Evolutionary conservation across 2,888 invertebrate genomes (phyloP).

Genomic region (Acanthopleura granulata): DNA sequence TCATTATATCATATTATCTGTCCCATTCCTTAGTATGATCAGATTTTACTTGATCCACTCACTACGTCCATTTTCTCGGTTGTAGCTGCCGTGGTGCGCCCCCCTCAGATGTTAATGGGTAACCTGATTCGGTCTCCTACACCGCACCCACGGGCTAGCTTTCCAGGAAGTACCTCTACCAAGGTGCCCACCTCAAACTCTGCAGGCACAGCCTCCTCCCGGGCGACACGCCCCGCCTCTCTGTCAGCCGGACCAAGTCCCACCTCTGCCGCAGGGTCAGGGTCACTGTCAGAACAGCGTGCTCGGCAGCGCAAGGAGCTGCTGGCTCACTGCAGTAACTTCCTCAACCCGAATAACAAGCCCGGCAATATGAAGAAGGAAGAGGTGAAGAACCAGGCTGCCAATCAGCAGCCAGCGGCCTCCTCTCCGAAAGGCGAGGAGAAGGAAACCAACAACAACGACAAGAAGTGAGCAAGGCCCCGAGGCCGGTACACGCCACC

Average conservation of each 20-base stretch:
- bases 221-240: slow-evolving; percentile 21
- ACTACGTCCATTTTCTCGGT: background rate
- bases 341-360: slow-evolving; percentile 58
- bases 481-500: too few relatives aligned
- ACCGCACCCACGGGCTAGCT: slow-evolving; percentile 34
- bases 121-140: slow-evolving; percentile 37
- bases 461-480: background rate
- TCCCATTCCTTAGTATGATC: too few relatives aligned
- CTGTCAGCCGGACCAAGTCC: slow-evolving; percentile 19
- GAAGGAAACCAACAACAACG: slow-evolving; percentile 17
- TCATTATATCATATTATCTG: too few relatives aligned
- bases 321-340: slow-evolving; percentile 61
- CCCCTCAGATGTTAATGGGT: slow-evolving; percentile 56
- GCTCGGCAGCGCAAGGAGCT: slow-evolving; percentile 61
- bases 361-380: slow-evolving; percentile 29
- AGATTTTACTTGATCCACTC: too few relatives aligned
- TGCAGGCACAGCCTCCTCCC: slow-evolving; percentile 22
- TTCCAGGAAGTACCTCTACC: slow-evolving; percentile 21
- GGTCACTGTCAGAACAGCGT: slow-evolving; percentile 41
- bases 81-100: slow-evolving; percentile 44
- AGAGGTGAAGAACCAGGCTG: background rate
- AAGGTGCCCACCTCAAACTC: slow-evolving; percentile 20
- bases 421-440: slow-evolving; percentile 8
- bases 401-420: background rate
- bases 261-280: slow-evolving; percentile 11